These are phyloP conservation scores for Sus scrofa DNA, from an alignment of 2,113 vertebrate genomes.

Conservation along the genomic window DNA sequence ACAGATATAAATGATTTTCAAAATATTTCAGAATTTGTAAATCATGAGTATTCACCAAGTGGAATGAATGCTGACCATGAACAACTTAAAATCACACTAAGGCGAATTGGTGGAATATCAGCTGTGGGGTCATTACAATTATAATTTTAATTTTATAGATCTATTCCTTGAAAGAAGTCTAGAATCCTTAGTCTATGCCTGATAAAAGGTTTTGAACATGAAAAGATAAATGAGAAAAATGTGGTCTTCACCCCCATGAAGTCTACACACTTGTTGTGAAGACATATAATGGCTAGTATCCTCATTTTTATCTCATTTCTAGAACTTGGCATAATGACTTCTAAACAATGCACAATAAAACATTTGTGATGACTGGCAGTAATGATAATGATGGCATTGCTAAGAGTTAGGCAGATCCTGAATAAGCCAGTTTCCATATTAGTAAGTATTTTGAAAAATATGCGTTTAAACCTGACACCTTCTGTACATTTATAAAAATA, in stretches of 20 bases:
- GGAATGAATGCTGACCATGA: neutral
- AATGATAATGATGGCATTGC: neutral
- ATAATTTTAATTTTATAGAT: neutral
- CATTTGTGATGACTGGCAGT: neutral
- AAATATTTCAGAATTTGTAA: neutral
- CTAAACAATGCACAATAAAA: neutral
- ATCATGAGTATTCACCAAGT: neutral
- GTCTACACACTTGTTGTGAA: neutral
- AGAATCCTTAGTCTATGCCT: neutral
- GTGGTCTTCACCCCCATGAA: neutral
- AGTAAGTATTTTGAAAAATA: neutral
- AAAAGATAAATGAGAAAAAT: neutral
- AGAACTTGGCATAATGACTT: neutral
- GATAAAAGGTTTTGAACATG: neutral
- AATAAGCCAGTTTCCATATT: neutral
- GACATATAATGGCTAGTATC: neutral
- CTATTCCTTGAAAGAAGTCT: neutral
- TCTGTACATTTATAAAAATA: neutral
- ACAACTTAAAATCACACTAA: neutral
- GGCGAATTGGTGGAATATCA: neutral
- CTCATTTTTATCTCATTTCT: slow-evolving; percentile 38
- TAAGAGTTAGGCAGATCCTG: neutral
- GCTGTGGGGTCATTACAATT: neutral
- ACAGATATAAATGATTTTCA: neutral
- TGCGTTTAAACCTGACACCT: neutral